phyloP scores from a whole-genome alignment of 2,113 vertebrate genomes.

The Holacanthus passer region DNA sequence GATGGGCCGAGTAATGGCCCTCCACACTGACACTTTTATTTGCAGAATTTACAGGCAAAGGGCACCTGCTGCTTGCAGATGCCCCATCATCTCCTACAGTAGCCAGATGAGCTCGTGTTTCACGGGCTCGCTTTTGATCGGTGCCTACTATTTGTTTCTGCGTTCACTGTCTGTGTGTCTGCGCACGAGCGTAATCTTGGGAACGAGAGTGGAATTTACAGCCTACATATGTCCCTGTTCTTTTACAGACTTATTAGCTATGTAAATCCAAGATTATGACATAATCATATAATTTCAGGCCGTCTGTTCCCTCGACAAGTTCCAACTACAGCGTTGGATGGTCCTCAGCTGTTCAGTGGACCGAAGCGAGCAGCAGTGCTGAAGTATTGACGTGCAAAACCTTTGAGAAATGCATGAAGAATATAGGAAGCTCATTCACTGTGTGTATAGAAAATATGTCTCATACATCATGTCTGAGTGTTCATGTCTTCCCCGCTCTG shows the following conservation, averaged over 20 bases:
- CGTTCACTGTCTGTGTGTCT: neutral
- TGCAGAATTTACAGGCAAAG: constrained; percentile 56
- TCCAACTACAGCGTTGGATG: constrained; percentile 10
- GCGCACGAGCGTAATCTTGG: neutral
- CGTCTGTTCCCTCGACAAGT: constrained; percentile 49
- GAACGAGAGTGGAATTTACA: constrained; percentile 49
- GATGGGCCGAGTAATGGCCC: constrained; percentile 44
- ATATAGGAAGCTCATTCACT: neutral
- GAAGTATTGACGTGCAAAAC: constrained; percentile 6
- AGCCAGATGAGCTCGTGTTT: constrained; percentile 14
- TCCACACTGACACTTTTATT: constrained; percentile 54
- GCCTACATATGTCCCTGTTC: constrained; percentile 51
- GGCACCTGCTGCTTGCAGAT: constrained; percentile 63
- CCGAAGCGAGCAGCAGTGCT: neutral
- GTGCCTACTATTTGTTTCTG: neutral
- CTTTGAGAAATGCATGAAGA: neutral
- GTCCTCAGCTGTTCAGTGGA: constrained; percentile 18
- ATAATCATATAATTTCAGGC: constrained; percentile 51
- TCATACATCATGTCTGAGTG: neutral
- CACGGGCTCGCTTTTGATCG: constrained; percentile 13
- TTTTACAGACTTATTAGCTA: constrained; percentile 59
- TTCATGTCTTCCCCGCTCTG: neutral
- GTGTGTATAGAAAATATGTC: neutral
- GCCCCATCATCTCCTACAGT: constrained; percentile 34
- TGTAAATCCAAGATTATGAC: constrained; percentile 70